Conservation (phyloP, 2,888 invertebrate genomes). For the Drosophila barbarae region DNA sequence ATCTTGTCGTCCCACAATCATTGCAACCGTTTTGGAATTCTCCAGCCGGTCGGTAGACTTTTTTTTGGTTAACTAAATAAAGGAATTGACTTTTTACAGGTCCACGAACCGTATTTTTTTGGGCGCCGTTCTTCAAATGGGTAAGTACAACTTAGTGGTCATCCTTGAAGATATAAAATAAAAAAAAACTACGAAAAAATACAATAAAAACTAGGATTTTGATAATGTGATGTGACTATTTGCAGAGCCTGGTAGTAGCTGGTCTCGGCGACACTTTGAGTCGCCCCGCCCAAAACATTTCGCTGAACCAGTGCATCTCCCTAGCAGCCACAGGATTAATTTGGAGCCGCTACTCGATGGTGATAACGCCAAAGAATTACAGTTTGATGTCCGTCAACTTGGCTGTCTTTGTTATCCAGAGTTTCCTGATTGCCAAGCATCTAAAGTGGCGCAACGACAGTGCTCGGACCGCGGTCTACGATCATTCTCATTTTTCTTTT, state of each 20-base stretch:
- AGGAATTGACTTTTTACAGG: constrained; percentile 40
- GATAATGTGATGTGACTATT: background rate
- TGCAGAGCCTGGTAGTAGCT: constrained; percentile 49
- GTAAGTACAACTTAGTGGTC: constrained; percentile 36
- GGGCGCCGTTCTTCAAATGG: constrained; percentile 71
- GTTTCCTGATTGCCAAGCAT: constrained; percentile 41
- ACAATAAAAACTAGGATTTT: too few species aligned
- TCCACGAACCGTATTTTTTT: constrained; percentile 71
- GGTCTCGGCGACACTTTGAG: constrained; percentile 46
- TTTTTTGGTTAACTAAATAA: background rate
- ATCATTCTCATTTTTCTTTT: constrained; percentile 12
- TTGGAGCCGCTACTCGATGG: constrained; percentile 61
- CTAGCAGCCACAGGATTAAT: constrained; percentile 53
- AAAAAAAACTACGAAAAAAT: background rate
- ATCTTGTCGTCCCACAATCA: constrained; percentile 54
- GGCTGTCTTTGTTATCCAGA: constrained; percentile 48
- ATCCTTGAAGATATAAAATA: background rate
- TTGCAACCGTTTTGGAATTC: constrained; percentile 63
- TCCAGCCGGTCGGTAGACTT: constrained; percentile 51
- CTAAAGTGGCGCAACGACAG: constrained; percentile 46
- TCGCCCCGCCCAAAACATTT: constrained; percentile 52
- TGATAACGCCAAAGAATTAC: constrained; percentile 62
- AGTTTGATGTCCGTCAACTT: constrained; percentile 53
- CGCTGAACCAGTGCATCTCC: constrained; percentile 47
- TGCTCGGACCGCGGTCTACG: constrained; percentile 14